Evolutionary conservation across 2,888 invertebrate genomes (phyloP).

Genomic region (Mimachlamys varia): DNA sequence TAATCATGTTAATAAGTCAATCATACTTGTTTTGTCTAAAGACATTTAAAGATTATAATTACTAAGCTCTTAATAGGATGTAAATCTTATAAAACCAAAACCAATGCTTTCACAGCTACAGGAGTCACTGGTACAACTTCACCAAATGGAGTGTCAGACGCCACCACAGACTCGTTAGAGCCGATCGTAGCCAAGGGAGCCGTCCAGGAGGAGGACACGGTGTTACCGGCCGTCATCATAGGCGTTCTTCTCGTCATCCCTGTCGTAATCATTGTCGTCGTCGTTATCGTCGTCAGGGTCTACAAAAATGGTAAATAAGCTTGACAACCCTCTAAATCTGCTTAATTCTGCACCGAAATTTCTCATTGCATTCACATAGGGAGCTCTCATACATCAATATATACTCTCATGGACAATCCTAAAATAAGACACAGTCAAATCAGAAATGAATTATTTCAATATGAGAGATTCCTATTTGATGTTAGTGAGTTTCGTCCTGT

Average conservation of each 20-base stretch:
- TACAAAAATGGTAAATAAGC: constrained; percentile 76
- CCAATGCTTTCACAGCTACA: not conserved
- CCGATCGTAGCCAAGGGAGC: constrained; percentile 38
- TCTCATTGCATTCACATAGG: not conserved
- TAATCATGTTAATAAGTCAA: too few relatives aligned
- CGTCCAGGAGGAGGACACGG: constrained; percentile 55
- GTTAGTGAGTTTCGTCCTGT: not conserved
- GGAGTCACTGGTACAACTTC: constrained; percentile 31
- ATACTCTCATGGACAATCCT: too few relatives aligned
- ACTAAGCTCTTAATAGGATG: too few relatives aligned
- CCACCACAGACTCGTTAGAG: constrained; percentile 25
- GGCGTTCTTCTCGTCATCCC: constrained; percentile 80
- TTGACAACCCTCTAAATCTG: not conserved
- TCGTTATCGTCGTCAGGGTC: constrained; percentile 78
- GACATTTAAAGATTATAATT: too few relatives aligned
- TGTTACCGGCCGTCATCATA: constrained; percentile 79
- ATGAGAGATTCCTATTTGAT: not conserved
- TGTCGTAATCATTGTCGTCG: constrained; percentile 77
- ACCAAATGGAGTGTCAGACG: not conserved
- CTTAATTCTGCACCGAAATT: constrained; percentile 1
- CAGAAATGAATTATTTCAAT: not conserved
- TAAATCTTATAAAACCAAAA: too few relatives aligned
- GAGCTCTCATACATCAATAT: not conserved
- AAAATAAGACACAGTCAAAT: too few relatives aligned
- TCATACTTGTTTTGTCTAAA: too few relatives aligned